A percentile compares a stretch with the other conserved stretches of the same genome.
These are phyloP conservation scores for Whitmania pigra DNA, from an alignment of 1,140 invertebrate species.

Conservation along the genomic window DNA sequence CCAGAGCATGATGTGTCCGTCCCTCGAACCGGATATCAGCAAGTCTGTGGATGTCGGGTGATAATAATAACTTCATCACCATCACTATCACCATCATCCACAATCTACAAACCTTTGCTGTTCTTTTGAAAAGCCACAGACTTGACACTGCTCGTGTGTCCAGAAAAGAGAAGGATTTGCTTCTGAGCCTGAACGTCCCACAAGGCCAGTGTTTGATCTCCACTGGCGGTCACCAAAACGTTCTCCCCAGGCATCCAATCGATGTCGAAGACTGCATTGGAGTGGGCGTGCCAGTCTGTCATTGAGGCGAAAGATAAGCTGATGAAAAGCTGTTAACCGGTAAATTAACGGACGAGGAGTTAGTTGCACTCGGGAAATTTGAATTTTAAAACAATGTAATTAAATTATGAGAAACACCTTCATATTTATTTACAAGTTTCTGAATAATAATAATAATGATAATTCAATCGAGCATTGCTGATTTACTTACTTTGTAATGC, in stretches of 20 bases:
- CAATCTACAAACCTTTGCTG: slow-evolving; percentile 46
- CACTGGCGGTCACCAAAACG: slow-evolving; percentile 66
- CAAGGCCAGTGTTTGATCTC: slow-evolving; percentile 63
- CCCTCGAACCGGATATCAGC: slow-evolving; percentile 69
- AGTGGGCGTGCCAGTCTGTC: slow-evolving; percentile 53
- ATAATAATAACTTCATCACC: not conserved
- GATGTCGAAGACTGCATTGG: slow-evolving; percentile 75
- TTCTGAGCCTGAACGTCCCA: slow-evolving; percentile 51
- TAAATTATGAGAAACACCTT: no score
- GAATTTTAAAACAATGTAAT: no score
- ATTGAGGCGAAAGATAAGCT: no score
- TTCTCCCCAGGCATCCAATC: slow-evolving; percentile 64
- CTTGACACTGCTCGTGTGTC: slow-evolving; percentile 65
- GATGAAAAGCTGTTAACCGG: no score
- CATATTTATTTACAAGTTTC: no score
- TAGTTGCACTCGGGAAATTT: no score
- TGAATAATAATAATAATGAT: no score
- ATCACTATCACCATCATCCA: not conserved
- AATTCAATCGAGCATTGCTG: no score
- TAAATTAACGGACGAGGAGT: no score
- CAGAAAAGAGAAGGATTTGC: slow-evolving; percentile 51
- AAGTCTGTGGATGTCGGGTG: slow-evolving; percentile 44
- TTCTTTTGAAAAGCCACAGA: slow-evolving; percentile 56
- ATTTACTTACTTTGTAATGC: no score
- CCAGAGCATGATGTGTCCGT: slow-evolving; percentile 71